Evolutionary conservation across 2,113 vertebrate species (phyloP).

Genomic region (Cyprinus carpio): DNA sequence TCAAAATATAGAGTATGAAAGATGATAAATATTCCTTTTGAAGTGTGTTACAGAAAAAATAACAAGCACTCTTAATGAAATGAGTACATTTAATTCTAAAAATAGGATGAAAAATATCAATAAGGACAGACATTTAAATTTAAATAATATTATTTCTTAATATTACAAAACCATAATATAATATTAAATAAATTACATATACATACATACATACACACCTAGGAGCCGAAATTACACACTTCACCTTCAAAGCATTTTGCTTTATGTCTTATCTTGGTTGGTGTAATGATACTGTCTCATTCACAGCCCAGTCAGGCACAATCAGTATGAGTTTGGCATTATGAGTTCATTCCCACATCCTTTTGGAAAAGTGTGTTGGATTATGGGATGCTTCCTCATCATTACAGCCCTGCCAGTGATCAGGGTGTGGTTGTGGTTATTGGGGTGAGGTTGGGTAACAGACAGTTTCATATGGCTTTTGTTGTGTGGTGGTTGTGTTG

Average conservation of each 20-base stretch:
- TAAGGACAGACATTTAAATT: not conserved
- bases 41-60: not conserved
- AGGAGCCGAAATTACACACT: too few species aligned
- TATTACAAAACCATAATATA: too few species aligned
- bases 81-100: too few species aligned
- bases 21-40: not conserved
- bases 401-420: slow-evolving; percentile 51
- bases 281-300: not conserved
- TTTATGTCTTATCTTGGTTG: not conserved
- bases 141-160: not conserved
- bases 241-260: too few species aligned
- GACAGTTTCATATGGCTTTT: not conserved
- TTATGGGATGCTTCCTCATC: slow-evolving; percentile 23
- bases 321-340: too few species aligned
- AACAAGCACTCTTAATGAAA: too few species aligned
- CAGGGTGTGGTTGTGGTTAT: slow-evolving; percentile 7
- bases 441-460: not conserved
- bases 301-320: too few species aligned
- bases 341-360: not conserved
- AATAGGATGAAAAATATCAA: not conserved
- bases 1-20: not conserved
- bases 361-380: not conserved
- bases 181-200: too few species aligned
- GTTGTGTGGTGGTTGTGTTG: too few species aligned
- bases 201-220: too few species aligned